A percentile compares a stretch with the other conserved stretches of the same genome.
phyloP scores from a whole-genome alignment of 1,140 invertebrate species.

The Tribolium madens region DNA sequence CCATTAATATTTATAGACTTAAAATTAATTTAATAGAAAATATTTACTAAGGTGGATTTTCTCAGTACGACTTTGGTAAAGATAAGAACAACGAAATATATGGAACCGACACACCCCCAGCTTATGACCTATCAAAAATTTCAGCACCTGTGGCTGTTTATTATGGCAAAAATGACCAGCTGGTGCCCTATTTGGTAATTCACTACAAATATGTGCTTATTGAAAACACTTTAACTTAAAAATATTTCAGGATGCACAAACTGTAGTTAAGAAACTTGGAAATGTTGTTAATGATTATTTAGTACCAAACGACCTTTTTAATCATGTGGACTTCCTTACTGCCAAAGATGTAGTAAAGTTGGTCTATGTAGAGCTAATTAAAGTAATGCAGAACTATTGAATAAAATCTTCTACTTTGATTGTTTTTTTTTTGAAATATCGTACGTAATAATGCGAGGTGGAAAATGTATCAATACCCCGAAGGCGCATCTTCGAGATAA shows the following conservation, averaged over 20 bases:
- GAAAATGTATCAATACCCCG: no score
- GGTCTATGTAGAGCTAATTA: constrained; percentile 65
- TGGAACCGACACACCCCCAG: constrained; percentile 68
- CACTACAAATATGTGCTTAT: no score
- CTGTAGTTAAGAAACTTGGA: constrained; percentile 25
- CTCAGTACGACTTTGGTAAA: constrained; percentile 70
- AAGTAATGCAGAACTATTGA: constrained; percentile 12
- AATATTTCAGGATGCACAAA: constrained; percentile 45
- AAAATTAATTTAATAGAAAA: not conserved
- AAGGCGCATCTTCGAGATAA: no score
- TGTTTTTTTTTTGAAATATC: no score
- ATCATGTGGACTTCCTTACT: constrained; percentile 68
- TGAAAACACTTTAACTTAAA: no score
- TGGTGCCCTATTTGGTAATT: constrained; percentile 62
- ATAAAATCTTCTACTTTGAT: not conserved
- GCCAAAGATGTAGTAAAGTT: constrained; percentile 64
- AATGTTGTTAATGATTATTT: constrained; percentile 42
- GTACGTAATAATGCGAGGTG: no score
- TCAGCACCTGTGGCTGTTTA: constrained; percentile 75
- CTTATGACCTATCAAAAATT: constrained; percentile 73
- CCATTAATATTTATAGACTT: no score
- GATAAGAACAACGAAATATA: constrained; percentile 69
- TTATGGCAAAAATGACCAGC: constrained; percentile 78
- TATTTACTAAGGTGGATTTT: constrained; percentile 63
- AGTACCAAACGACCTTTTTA: constrained; percentile 64